Conservation (phyloP, 1,140 invertebrate species). For the Tyrophagus putrescentiae region DNA sequence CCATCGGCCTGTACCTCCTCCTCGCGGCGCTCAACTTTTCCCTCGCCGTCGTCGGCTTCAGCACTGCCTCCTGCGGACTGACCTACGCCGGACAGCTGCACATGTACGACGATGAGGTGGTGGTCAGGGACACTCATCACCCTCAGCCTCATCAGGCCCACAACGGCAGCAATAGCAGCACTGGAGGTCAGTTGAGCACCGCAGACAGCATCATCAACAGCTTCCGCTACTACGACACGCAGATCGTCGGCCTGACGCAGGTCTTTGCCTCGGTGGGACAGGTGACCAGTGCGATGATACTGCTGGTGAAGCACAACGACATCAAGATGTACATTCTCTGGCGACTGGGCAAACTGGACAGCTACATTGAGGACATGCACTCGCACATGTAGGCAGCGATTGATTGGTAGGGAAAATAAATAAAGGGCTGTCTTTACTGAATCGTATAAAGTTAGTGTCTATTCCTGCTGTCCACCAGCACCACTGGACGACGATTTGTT, state of each 20-base stretch:
- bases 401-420: too few relatives aligned
- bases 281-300: neutral
- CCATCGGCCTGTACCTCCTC: neutral
- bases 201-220: neutral
- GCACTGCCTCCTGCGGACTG: neutral
- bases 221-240: neutral
- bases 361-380: neutral
- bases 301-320: constrained; percentile 2
- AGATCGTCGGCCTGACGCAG: neutral
- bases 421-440: too few relatives aligned
- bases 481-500: neutral
- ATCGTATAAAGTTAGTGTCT: too few relatives aligned
- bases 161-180: neutral
- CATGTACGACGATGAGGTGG: neutral
- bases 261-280: neutral
- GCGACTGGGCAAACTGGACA: neutral
- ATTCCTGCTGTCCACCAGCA: too few relatives aligned
- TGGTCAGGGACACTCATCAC: neutral
- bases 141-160: too few relatives aligned
- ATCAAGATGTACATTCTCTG: constrained; percentile 6
- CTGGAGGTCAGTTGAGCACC: neutral
- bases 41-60: neutral
- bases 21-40: neutral
- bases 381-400: too few relatives aligned
- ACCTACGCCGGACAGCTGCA: neutral